phyloP scores from a whole-genome alignment of 1,140 invertebrate species.

The Scaptodrosophila lebanonensis region DNA sequence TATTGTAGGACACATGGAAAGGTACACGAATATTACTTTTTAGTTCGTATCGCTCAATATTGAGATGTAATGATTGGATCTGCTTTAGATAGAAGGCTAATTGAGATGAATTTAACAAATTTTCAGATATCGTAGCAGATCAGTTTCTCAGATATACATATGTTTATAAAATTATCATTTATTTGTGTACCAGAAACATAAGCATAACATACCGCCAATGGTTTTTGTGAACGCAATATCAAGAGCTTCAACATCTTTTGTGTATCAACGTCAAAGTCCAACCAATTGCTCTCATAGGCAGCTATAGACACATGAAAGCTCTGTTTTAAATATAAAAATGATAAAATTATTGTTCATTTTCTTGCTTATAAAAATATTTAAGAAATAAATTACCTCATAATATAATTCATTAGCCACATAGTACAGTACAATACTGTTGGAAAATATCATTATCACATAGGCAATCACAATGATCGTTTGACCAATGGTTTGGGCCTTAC shows the following conservation, averaged over 20 bases:
- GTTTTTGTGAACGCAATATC: conserved; percentile 64
- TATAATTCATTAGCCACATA: conserved; percentile 65
- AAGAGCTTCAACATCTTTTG: conserved; percentile 60
- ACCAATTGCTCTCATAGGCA: conserved; percentile 66
- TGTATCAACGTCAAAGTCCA: conserved; percentile 56
- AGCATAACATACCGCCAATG: conserved; percentile 49
- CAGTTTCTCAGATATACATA: too few relatives aligned
- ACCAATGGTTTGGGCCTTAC: conserved; percentile 56
- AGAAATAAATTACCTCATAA: conserved; percentile 35
- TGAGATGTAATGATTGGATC: conserved; percentile 9
- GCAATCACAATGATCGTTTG: conserved; percentile 53
- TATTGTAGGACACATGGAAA: too few relatives aligned
- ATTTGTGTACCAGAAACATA: background rate
- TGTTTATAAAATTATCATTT: too few relatives aligned
- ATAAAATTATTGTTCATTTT: too few relatives aligned
- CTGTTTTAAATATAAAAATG: too few relatives aligned
- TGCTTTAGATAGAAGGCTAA: too few relatives aligned
- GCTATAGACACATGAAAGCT: conserved; percentile 59
- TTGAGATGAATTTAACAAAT: background rate
- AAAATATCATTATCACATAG: conserved; percentile 65
- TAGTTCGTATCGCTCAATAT: too few relatives aligned
- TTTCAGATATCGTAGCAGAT: conserved; percentile 1
- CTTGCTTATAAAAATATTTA: background rate
- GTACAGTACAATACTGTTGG: conserved; percentile 59
- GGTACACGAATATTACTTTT: too few relatives aligned